phyloP scores from a whole-genome alignment of 2,113 vertebrate genomes.

The Onychostruthus taczanowskii region DNA sequence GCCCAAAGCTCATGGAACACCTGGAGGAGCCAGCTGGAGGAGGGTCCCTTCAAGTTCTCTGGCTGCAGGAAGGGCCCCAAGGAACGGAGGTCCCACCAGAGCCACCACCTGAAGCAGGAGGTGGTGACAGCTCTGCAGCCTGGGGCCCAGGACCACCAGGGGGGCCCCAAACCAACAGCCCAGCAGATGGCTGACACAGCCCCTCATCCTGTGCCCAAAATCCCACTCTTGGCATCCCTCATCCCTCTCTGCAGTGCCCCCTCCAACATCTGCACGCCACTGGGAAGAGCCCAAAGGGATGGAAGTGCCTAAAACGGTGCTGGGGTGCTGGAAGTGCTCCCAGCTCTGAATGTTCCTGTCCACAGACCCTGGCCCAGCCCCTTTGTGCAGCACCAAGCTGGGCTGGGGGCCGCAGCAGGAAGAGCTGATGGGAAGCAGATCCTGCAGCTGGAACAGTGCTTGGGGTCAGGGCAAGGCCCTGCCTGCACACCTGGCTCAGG shows the following conservation, averaged over 20 bases:
- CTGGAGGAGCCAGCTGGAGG: background rate
- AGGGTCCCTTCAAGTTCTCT: background rate
- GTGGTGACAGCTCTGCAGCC: background rate
- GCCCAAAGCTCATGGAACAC: background rate
- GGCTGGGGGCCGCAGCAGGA: too few species aligned
- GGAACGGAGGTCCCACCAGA: background rate
- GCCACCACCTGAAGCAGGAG: background rate
- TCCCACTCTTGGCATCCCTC: background rate
- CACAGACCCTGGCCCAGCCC: too few species aligned
- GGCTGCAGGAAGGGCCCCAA: background rate
- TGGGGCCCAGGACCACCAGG: background rate
- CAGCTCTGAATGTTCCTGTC: background rate
- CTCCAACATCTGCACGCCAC: background rate
- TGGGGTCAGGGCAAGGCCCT: too few species aligned
- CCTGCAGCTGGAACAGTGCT: too few species aligned
- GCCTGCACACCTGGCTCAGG: too few species aligned
- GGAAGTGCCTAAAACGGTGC: background rate
- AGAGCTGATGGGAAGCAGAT: too few species aligned
- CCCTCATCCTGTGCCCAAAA: background rate
- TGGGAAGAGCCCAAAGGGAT: background rate
- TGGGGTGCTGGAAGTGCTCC: background rate
- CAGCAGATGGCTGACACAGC: background rate
- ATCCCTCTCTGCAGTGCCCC: background rate
- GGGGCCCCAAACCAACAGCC: background rate
- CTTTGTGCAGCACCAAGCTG: too few species aligned